phyloP scores from a whole-genome alignment of 1,140 invertebrate genomes.

The Ceratitis capitata region DNA sequence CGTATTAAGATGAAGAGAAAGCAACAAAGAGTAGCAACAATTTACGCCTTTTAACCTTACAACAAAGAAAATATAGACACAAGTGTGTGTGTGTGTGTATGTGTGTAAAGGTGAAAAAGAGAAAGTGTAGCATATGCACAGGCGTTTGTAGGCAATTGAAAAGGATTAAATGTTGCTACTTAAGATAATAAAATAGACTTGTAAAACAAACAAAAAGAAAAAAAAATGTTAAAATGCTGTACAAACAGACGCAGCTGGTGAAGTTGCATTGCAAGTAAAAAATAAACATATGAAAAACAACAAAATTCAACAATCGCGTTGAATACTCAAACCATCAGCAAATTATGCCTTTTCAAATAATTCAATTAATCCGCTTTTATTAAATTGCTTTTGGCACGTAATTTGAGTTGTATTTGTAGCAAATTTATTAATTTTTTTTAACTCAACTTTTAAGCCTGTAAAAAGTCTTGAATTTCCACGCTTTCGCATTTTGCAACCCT shows the following conservation, averaged over 20 bases:
- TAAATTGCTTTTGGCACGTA: not conserved
- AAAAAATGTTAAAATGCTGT: not conserved
- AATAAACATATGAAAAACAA: not conserved
- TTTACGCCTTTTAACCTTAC: slow-evolving; percentile 31
- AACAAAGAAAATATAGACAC: not conserved
- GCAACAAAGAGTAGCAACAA: not conserved
- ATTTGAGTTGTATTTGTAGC: slow-evolving; percentile 23
- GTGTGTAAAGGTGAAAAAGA: not conserved
- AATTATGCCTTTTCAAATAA: not conserved
- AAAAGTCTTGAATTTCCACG: slow-evolving; percentile 28
- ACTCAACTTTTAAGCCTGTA: not conserved
- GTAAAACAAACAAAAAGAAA: not conserved
- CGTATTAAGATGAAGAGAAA: not conserved
- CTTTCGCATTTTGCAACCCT: not conserved
- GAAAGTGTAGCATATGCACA: slow-evolving; percentile 33
- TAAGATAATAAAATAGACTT: slow-evolving; percentile 22
- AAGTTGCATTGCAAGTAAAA: not conserved
- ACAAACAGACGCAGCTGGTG: not conserved
- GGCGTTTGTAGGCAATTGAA: slow-evolving; percentile 38
- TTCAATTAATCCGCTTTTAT: slow-evolving; percentile 19
- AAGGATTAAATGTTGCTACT: slow-evolving; percentile 37
- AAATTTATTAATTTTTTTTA: not conserved
- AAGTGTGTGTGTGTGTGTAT: not conserved
- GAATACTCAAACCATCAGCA: not conserved
- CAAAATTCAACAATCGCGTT: not conserved